These are phyloP conservation scores for Drosophila greeni DNA, from an alignment of 2,888 invertebrate species.

Conservation along the genomic window DNA sequence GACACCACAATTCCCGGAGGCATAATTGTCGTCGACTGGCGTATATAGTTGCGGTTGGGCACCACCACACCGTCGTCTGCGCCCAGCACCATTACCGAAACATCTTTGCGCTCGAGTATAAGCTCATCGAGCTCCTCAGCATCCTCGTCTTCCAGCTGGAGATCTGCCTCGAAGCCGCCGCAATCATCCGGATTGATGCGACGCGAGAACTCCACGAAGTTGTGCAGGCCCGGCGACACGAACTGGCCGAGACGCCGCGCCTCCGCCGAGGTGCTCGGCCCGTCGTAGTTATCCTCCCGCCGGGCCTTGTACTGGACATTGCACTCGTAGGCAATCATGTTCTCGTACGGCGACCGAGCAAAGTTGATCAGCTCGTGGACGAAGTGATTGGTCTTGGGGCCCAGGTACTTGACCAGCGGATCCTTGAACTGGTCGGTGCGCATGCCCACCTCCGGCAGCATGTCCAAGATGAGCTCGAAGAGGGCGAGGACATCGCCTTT, in stretches of 20 bases:
- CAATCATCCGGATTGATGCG: constrained; percentile 45
- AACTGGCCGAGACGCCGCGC: not conserved
- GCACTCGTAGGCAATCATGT: constrained; percentile 87
- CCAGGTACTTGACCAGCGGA: constrained; percentile 84
- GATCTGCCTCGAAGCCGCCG: constrained; percentile 19
- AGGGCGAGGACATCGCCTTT: constrained; percentile 82
- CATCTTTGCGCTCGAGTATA: not conserved
- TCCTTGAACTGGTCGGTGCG: constrained; percentile 82
- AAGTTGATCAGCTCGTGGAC: constrained; percentile 92
- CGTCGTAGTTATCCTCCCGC: constrained; percentile 48
- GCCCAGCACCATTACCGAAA: not conserved
- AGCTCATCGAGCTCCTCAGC: constrained; percentile 19
- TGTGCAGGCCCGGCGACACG: constrained; percentile 9
- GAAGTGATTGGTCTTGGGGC: constrained; percentile 88
- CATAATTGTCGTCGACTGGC: not conserved
- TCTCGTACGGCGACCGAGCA: constrained; percentile 91
- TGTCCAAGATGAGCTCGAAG: constrained; percentile 84
- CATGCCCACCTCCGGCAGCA: constrained; percentile 83
- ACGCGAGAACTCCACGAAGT: constrained; percentile 50
- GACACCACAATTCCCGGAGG: not conserved
- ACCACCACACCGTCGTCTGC: not conserved
- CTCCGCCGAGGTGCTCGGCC: constrained; percentile 15
- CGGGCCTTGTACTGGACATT: constrained; percentile 83
- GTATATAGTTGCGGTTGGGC: not conserved
- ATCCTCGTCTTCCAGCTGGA: constrained; percentile 50